A percentile compares a stretch with the other conserved stretches of the same genome.
These are phyloP conservation scores for Oryzias celebensis DNA, from an alignment of 2,113 vertebrate genomes.

Conservation along the genomic window DNA sequence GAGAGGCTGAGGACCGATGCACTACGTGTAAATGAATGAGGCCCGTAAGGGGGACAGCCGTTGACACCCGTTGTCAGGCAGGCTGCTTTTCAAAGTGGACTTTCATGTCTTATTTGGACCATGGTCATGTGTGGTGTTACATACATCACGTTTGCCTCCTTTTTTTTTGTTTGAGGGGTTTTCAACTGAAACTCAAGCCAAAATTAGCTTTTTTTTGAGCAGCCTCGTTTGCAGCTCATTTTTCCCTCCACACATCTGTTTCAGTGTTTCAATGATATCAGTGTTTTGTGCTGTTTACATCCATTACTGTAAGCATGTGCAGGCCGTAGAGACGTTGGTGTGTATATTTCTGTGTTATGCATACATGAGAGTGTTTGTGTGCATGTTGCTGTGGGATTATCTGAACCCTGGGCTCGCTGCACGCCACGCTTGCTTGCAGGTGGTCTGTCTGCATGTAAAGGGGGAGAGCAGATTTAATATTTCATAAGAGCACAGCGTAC, in stretches of 20 bases:
- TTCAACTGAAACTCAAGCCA: slow-evolving; percentile 8
- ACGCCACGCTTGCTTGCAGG: slow-evolving; percentile 83
- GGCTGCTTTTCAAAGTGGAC: slow-evolving; percentile 47
- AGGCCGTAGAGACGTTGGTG: slow-evolving; percentile 31
- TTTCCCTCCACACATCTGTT: slow-evolving; percentile 19
- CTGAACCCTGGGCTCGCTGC: slow-evolving; percentile 71
- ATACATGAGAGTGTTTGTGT: slow-evolving; percentile 48
- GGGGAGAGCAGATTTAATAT: slow-evolving; percentile 92
- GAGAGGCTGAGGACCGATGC: slow-evolving; percentile 48
- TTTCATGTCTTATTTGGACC: slow-evolving; percentile 46
- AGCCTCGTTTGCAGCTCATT: slow-evolving; percentile 3
- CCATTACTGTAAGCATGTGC: slow-evolving; percentile 52
- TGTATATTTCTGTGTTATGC: slow-evolving; percentile 17
- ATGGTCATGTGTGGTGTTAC: slow-evolving; percentile 14
- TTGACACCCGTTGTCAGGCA: slow-evolving; percentile 55
- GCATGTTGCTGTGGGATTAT: slow-evolving; percentile 68
- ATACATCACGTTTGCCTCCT: slow-evolving; percentile 16
- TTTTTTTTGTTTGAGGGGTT: slow-evolving; percentile 4
- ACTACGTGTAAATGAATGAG: slow-evolving; percentile 60
- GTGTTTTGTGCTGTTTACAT: slow-evolving; percentile 45
- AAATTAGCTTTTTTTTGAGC: not conserved
- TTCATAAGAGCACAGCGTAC: slow-evolving; percentile 90
- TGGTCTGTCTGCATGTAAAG: slow-evolving; percentile 88
- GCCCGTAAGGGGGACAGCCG: slow-evolving; percentile 57
- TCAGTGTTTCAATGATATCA: slow-evolving; percentile 47